These are phyloP conservation scores for Philaethria dido DNA, from an alignment of 2,888 invertebrate species.

Conservation along the genomic window DNA sequence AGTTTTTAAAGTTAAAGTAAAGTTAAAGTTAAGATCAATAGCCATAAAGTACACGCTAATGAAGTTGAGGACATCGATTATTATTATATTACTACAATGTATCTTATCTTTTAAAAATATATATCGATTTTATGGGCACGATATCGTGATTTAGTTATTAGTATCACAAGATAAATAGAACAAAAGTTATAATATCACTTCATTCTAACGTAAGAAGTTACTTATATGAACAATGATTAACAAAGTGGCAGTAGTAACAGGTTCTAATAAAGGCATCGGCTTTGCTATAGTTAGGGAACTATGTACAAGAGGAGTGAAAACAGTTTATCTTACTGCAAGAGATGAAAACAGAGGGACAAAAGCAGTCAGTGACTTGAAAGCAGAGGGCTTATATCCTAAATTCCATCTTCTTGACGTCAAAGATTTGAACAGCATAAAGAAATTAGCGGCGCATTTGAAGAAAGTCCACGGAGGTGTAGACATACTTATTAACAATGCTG, in stretches of 20 bases:
- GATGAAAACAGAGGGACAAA: slow-evolving; percentile 76
- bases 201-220: not conserved
- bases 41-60: too few relatives aligned
- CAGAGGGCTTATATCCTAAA: slow-evolving; percentile 67
- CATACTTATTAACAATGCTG: slow-evolving; percentile 53
- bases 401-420: slow-evolving; percentile 49
- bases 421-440: slow-evolving; percentile 45
- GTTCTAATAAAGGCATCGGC: slow-evolving; percentile 86
- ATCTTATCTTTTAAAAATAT: too few relatives aligned
- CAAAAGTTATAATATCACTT: not conserved
- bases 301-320: slow-evolving; percentile 83
- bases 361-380: slow-evolving; percentile 80
- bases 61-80: too few relatives aligned
- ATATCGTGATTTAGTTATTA: not conserved
- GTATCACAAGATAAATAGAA: slow-evolving; percentile 1
- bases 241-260: slow-evolving; percentile 78
- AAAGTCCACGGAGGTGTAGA: slow-evolving; percentile 50
- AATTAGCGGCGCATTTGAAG: slow-evolving; percentile 47
- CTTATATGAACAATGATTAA: slow-evolving; percentile 12
- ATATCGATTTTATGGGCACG: not conserved
- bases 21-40: too few relatives aligned
- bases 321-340: slow-evolving; percentile 86
- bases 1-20: too few relatives aligned
- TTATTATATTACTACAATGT: too few relatives aligned
- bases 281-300: slow-evolving; percentile 84